Conservation (phyloP, 1,140 invertebrate genomes). For the Steinernema feltiae region DNA sequence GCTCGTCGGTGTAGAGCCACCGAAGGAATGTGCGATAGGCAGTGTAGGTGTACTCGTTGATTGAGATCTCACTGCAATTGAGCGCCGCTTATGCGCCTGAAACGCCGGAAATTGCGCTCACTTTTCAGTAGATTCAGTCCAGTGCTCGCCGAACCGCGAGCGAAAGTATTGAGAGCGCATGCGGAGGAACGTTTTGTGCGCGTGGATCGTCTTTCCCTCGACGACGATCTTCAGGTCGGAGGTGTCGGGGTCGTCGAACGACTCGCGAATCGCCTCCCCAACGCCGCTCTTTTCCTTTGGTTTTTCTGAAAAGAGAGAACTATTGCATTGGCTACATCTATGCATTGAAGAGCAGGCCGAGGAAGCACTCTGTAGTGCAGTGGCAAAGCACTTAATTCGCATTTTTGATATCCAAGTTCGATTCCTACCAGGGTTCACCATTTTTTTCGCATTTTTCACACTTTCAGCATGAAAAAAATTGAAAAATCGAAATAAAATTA, state of each 20-base stretch:
- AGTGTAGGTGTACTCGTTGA: conserved; percentile 65
- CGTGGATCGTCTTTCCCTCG: conserved; percentile 65
- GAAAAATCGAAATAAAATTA: no score
- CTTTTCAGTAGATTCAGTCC: conserved; percentile 67
- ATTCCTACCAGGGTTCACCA: no score
- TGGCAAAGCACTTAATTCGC: no score
- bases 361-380: no score
- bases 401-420: no score
- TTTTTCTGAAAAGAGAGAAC: conserved; percentile 56
- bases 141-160: conserved; percentile 67
- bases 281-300: conserved; percentile 22
- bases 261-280: conserved; percentile 24
- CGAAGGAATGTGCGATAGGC: conserved; percentile 68
- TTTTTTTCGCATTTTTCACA: no score
- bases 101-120: conserved; percentile 56
- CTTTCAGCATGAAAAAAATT: no score
- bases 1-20: conserved; percentile 68
- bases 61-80: conserved; percentile 65
- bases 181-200: conserved; percentile 64
- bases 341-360: no score
- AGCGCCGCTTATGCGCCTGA: background rate
- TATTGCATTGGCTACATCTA: no score
- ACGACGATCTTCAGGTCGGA: conserved; percentile 66
- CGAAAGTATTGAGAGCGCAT: conserved; percentile 68
- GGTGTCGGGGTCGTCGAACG: conserved; percentile 39